Percentiles rank a stretch among this genome's conserved stretches.
phyloP scores from a whole-genome alignment of 2,113 vertebrate genomes.

The mouse (Mus musculus) region GRCm39 chr12:17562001-17562500 shows the following conservation, averaged over 20 bases:
- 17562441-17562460: too few species aligned
- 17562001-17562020: not conserved
- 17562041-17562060: not conserved
- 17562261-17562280: not conserved
- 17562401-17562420: not conserved
- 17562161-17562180: not conserved
- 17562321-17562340: not conserved
- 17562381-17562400: not conserved
- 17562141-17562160: not conserved
- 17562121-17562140: not conserved
- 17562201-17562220: not conserved
- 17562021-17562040: not conserved
- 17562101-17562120: fast-evolving
- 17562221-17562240: not conserved
- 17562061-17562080: not conserved
- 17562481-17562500: not conserved
- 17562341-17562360: not conserved
- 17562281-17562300: not conserved
- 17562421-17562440: not conserved
- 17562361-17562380: not conserved
- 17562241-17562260: not conserved
- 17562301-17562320: not conserved
- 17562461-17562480: not conserved
- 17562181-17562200: not conserved
- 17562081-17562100: not conserved